Evolutionary conservation across 37 sponge, comb jelly and placozoan species (phyloP).

Genomic region (Halichondria panicea): DNA sequence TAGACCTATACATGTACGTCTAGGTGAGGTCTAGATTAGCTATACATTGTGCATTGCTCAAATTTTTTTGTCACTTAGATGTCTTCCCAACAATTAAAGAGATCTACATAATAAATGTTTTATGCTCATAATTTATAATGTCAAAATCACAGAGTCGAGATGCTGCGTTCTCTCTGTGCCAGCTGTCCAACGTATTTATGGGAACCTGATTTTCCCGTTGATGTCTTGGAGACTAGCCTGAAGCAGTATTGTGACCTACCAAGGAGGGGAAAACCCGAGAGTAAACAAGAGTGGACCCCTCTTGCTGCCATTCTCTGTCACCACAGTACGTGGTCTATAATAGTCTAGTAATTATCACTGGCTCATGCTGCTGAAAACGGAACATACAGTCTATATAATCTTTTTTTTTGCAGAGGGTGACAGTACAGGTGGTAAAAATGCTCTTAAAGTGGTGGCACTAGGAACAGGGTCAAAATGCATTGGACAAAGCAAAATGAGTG

Average conservation of each 20-base stretch:
- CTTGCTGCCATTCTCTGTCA: constrained; percentile 48
- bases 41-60: no score
- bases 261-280: constrained; percentile 63
- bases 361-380: neutral
- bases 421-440: neutral
- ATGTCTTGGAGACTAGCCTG: constrained; percentile 16
- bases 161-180: no score
- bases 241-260: constrained; percentile 46
- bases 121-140: no score
- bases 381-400: neutral
- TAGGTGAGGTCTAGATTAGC: no score
- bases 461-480: constrained; percentile 96
- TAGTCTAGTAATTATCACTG: no score
- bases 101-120: no score
- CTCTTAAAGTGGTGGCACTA: constrained; percentile 69
- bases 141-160: no score
- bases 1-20: no score
- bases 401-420: neutral
- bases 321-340: no score
- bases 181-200: no score
- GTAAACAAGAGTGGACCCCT: constrained; percentile 71
- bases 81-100: no score
- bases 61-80: no score
- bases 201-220: constrained; percentile 16
- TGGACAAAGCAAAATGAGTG: constrained; percentile 60